phyloP scores from a whole-genome alignment of 2,888 invertebrate species.

The Eupithecia tripunctaria region DNA sequence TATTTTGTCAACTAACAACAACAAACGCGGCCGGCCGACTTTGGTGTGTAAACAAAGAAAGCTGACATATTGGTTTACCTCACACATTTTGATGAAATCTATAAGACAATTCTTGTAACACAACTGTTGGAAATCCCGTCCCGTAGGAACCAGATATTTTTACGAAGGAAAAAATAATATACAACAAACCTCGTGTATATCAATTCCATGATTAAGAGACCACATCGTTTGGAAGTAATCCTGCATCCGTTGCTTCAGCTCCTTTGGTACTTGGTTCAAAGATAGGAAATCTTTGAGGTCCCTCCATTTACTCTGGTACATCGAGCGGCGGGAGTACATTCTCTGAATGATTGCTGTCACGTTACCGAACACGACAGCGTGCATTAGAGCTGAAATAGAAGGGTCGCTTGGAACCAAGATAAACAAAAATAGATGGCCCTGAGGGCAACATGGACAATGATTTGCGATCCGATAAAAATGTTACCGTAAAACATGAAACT shows the following conservation, averaged over 20 bases:
- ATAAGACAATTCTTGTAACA: neutral
- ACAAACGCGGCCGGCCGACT: neutral
- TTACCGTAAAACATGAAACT: neutral
- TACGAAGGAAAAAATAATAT: neutral
- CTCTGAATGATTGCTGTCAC: constrained; percentile 98
- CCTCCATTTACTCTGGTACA: constrained; percentile 97
- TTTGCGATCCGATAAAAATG: neutral
- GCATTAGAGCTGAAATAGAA: constrained; percentile 93
- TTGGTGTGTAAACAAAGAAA: neutral
- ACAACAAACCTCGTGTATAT: constrained; percentile 93
- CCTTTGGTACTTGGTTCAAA: constrained; percentile 97
- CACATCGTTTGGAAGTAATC: constrained; percentile 99
- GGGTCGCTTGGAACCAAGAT: constrained; percentile 5
- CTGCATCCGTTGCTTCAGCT: constrained; percentile 97
- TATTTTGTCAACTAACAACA: neutral
- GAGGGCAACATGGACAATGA: neutral
- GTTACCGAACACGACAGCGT: constrained; percentile 98
- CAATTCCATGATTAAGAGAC: constrained; percentile 98
- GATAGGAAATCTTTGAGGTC: constrained; percentile 98
- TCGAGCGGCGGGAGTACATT: constrained; percentile 96
- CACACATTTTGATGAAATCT: neutral
- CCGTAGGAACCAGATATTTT: neutral
- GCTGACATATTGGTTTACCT: neutral
- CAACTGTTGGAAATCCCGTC: neutral
- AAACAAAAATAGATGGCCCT: constrained; percentile 8